These are phyloP conservation scores for Pediacus dermestoides DNA, from an alignment of 2,888 invertebrate genomes.

Conservation along the genomic window DNA sequence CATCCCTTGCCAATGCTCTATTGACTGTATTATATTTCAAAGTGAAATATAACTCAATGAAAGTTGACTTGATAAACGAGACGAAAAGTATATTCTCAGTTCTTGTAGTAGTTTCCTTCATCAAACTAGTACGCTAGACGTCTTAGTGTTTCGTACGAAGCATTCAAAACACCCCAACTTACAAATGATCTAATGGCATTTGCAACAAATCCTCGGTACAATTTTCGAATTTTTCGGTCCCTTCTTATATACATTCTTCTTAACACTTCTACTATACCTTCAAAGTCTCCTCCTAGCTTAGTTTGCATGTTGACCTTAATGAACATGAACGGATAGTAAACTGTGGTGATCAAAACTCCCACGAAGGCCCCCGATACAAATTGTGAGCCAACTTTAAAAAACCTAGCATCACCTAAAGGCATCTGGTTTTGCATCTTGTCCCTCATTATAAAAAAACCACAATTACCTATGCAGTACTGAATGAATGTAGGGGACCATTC, in stretches of 20 bases:
- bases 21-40: no score
- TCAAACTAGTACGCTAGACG: no score
- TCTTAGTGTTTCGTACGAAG: slow-evolving; percentile 87
- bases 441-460: slow-evolving; percentile 87
- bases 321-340: slow-evolving; percentile 96
- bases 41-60: no score
- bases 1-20: no score
- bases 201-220: slow-evolving; percentile 89
- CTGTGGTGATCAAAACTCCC: slow-evolving; percentile 87
- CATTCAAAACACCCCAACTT: slow-evolving; percentile 98
- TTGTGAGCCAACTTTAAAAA: slow-evolving; percentile 59
- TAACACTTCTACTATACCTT: slow-evolving; percentile 62
- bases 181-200: slow-evolving; percentile 93
- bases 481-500: slow-evolving; percentile 84
- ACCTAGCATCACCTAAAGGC: slow-evolving; percentile 54
- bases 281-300: slow-evolving; percentile 74
- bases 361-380: slow-evolving; percentile 87
- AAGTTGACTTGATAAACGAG: no score
- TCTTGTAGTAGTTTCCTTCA: no score
- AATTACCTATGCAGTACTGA: slow-evolving; percentile 92
- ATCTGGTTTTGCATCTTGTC: slow-evolving; percentile 68
- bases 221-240: slow-evolving; percentile 69
- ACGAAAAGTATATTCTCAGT: no score
- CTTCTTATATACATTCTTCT: slow-evolving; percentile 74
- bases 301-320: slow-evolving; percentile 95